Conservation (phyloP, 2,888 invertebrate species). For the Microctonus aethiopoides region DNA sequence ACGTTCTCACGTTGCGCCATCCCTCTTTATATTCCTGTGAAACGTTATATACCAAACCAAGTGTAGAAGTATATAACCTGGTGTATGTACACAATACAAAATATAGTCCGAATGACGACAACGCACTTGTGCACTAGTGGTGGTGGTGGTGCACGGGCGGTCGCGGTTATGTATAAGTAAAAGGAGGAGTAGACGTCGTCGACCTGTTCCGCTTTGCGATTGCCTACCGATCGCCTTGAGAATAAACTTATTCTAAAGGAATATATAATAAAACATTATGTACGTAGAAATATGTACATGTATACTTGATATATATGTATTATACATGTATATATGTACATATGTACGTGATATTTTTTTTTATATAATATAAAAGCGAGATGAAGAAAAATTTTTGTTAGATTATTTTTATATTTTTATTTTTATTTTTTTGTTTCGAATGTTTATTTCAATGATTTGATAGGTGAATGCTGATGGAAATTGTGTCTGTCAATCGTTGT, state of each 20-base stretch:
- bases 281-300: too few species aligned
- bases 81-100: conserved; percentile 18
- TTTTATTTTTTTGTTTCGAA: background rate
- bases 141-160: conserved; percentile 18
- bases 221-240: conserved; percentile 33
- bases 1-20: conserved; percentile 37
- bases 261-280: conserved; percentile 8
- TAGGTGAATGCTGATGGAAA: conserved; percentile 29
- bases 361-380: too few species aligned
- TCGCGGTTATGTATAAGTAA: background rate
- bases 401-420: too few species aligned
- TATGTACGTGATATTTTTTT: background rate
- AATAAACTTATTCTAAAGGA: conserved; percentile 17
- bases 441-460: conserved; percentile 3
- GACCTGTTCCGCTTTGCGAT: conserved; percentile 33
- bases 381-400: too few species aligned
- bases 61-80: too few species aligned
- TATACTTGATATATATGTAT: too few species aligned
- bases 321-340: background rate
- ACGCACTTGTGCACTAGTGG: conserved; percentile 8
- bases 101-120: background rate
- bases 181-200: conserved; percentile 25
- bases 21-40: background rate
- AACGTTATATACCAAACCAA: background rate
- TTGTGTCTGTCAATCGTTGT: conserved; percentile 46